Conservation (phyloP, 2,797 vertebrate species). For the Orientallactaga sibirica region DNA sequence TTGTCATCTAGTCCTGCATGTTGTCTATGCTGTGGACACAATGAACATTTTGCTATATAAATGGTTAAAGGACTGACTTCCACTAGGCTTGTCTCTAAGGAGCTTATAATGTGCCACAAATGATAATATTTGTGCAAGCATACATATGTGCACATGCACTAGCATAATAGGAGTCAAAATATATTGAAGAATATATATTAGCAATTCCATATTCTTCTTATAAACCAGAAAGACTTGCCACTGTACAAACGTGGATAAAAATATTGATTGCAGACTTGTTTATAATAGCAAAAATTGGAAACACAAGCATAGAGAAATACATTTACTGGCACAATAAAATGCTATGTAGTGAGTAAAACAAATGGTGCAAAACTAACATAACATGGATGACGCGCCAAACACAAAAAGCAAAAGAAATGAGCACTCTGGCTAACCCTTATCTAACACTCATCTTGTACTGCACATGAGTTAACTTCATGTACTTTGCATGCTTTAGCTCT, state of each 20-base stretch:
- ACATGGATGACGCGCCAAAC: not conserved
- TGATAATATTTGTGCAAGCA: not conserved
- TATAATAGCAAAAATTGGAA: not conserved
- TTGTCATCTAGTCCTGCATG: not conserved
- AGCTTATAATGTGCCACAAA: conserved; percentile 17
- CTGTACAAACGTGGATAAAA: not conserved
- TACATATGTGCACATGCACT: not conserved
- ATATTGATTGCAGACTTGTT: not conserved
- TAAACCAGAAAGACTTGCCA: conserved; percentile 1
- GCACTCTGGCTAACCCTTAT: not conserved
- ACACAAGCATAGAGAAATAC: not conserved
- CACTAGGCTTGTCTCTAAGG: not conserved
- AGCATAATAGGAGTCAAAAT: conserved; percentile 15
- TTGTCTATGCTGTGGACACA: not conserved
- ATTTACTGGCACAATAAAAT: not conserved
- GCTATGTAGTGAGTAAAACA: not conserved
- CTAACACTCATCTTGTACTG: not conserved
- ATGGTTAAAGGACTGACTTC: not conserved
- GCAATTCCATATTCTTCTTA: not conserved
- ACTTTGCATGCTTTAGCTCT: not conserved
- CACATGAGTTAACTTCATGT: not conserved
- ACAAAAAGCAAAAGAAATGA: not conserved
- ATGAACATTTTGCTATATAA: not conserved
- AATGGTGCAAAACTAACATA: conserved; percentile 16
- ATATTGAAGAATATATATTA: not conserved